Evolutionary conservation across 2,888 invertebrate genomes (phyloP).

Genomic region (Exocentrus adspersus): DNA sequence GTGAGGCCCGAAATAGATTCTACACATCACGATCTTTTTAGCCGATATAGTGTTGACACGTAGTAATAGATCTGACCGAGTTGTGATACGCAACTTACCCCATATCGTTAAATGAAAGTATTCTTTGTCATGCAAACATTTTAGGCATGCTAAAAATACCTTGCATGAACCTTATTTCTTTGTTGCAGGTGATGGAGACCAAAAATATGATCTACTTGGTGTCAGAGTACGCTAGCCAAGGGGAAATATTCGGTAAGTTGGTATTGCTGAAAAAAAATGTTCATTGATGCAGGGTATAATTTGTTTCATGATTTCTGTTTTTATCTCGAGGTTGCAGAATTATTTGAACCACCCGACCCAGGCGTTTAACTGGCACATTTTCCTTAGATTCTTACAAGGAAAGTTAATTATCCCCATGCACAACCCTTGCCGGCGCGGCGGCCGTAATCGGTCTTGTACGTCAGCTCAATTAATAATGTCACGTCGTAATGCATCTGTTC

Average conservation of each 20-base stretch:
- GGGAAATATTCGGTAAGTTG: constrained; percentile 94
- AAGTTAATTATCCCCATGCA: too few relatives aligned
- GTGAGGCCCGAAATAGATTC: background rate
- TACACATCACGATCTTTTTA: background rate
- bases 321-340: too few relatives aligned
- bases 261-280: background rate
- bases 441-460: background rate
- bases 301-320: too few relatives aligned
- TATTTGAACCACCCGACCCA: too few relatives aligned
- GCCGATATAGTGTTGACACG: background rate
- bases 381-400: too few relatives aligned
- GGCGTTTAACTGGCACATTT: too few relatives aligned
- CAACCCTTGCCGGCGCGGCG: background rate
- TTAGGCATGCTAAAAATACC: too few relatives aligned
- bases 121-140: too few relatives aligned
- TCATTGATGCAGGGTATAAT: too few relatives aligned
- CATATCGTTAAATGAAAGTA: too few relatives aligned
- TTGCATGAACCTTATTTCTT: constrained; percentile 19
- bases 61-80: too few relatives aligned
- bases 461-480: background rate
- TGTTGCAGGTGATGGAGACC: constrained; percentile 92
- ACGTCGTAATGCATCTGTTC: background rate
- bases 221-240: constrained; percentile 96
- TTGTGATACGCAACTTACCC: too few relatives aligned
- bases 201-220: constrained; percentile 98